phyloP scores from a whole-genome alignment of 2,797 vertebrate genomes.

The Sarcoramphus papa region DNA sequence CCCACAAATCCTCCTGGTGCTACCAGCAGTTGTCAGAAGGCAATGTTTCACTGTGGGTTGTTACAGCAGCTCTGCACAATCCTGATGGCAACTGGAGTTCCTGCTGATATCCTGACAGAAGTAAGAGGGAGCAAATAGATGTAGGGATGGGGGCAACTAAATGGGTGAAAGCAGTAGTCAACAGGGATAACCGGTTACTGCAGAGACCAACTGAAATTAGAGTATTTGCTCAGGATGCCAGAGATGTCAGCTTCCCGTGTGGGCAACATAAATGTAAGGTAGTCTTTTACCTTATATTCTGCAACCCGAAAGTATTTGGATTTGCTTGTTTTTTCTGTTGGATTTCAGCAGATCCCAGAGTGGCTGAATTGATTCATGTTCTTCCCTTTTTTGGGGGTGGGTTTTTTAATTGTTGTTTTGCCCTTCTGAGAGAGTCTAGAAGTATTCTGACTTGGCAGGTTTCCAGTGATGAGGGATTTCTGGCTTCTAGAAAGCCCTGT shows the following conservation, averaged over 20 bases:
- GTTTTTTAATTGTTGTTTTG: neutral
- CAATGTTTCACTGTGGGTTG: slow-evolving; percentile 95
- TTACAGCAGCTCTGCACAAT: slow-evolving; percentile 95
- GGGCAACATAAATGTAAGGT: neutral
- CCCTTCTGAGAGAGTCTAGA: neutral
- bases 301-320: neutral
- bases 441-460: neutral
- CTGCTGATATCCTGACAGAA: slow-evolving; percentile 96
- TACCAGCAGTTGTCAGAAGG: slow-evolving; percentile 93
- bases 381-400: neutral
- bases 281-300: fast-evolving
- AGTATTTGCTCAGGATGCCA: neutral
- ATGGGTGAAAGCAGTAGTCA: neutral
- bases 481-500: neutral
- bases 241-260: neutral
- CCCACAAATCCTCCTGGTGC: slow-evolving; percentile 95
- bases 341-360: neutral
- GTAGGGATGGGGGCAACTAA: fast-evolving
- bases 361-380: neutral
- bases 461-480: neutral
- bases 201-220: fast-evolving
- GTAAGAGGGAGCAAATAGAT: slow-evolving; percentile 56
- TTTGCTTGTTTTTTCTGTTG: neutral
- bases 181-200: neutral
- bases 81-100: slow-evolving; percentile 96